phyloP scores from a whole-genome alignment of 2,113 vertebrate species.

The Poecile atricapillus region DNA sequence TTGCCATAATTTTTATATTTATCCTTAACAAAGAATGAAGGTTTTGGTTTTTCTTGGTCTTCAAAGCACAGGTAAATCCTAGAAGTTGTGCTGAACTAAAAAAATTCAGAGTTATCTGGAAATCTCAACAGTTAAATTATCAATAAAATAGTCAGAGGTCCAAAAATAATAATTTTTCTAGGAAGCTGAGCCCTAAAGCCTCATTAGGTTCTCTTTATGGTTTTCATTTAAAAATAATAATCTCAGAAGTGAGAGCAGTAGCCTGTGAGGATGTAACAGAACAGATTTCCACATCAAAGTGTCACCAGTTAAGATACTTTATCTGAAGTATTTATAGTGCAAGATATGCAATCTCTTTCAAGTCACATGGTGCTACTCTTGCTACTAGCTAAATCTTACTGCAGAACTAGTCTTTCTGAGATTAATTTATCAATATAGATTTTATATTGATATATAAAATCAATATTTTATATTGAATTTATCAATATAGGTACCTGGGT shows the following conservation, averaged over 20 bases:
- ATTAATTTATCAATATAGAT: background rate
- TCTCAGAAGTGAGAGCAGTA: background rate
- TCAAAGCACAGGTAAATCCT: background rate
- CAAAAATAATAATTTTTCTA: constrained; percentile 4
- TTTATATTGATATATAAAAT: background rate
- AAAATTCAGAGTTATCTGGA: background rate
- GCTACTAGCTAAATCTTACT: background rate
- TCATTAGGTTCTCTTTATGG: background rate
- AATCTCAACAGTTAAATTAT: constrained; percentile 4
- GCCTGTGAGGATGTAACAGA: background rate
- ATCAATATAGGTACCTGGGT: background rate
- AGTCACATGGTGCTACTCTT: background rate
- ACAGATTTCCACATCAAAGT: constrained; percentile 42
- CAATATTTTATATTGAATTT: background rate
- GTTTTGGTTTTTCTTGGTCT: background rate
- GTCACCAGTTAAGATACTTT: background rate
- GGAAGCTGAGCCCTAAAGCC: background rate
- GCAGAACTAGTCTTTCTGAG: background rate
- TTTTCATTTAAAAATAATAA: constrained; percentile 4
- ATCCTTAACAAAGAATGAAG: background rate
- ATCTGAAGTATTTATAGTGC: background rate
- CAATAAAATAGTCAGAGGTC: constrained; percentile 12
- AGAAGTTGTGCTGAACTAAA: background rate
- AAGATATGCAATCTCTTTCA: constrained; percentile 10
- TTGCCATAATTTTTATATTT: background rate